Evolutionary conservation across 2,113 vertebrate genomes (phyloP).

Genomic region (Ciconia stormi): DNA sequence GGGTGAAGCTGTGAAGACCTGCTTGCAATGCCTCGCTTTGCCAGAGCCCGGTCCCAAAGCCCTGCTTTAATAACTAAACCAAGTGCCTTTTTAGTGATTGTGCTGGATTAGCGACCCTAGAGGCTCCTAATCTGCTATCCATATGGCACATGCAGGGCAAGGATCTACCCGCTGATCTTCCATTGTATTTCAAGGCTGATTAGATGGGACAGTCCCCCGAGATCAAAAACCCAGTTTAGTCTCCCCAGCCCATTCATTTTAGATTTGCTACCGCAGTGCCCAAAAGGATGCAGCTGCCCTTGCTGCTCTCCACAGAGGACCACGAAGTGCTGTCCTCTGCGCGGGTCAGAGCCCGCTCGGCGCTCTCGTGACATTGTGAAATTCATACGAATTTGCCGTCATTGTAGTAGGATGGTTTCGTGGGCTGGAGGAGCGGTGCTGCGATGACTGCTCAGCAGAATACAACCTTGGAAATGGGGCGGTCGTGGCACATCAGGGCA

Average conservation of each 20-base stretch:
- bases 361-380: accelerated
- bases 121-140: constrained; percentile 35
- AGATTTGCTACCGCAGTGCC: not conserved
- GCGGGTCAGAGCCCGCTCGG: not conserved
- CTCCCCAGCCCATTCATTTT: not conserved
- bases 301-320: not conserved
- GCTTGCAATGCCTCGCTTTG: not conserved
- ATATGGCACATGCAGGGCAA: not conserved
- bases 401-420: accelerated
- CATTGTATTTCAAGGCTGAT: not conserved
- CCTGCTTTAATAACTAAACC: not conserved
- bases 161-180: not conserved
- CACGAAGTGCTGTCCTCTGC: not conserved
- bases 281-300: not conserved
- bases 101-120: constrained; percentile 6
- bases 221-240: not conserved
- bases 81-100: not conserved
- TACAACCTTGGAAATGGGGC: not conserved
- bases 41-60: not conserved
- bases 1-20: not conserved
- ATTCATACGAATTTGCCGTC: accelerated
- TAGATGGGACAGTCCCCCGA: not conserved
- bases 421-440: not conserved
- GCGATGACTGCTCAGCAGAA: not conserved
- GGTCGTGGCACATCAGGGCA: accelerated